Percentiles rank a stretch among this genome's conserved stretches.
These are phyloP conservation scores for Ivindomyrus marchei DNA, from an alignment of 2,113 vertebrate genomes.

Conservation along the genomic window DNA sequence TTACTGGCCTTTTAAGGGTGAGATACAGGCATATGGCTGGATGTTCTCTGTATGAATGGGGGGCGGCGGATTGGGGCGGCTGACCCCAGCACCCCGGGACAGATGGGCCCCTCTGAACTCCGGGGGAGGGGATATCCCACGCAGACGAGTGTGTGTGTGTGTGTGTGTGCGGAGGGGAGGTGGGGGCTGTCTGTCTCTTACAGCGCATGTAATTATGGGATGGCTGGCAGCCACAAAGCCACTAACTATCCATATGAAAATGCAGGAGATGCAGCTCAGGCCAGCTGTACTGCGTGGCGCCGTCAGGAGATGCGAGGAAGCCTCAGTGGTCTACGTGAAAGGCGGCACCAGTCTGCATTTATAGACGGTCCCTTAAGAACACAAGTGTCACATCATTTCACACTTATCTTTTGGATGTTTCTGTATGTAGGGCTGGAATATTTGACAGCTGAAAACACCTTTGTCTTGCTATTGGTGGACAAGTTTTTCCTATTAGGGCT, in stretches of 20 bases:
- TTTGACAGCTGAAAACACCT: neutral
- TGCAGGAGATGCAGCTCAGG: neutral
- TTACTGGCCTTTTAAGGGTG: neutral
- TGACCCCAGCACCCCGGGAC: conserved; percentile 10
- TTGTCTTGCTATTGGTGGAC: neutral
- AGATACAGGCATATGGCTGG: neutral
- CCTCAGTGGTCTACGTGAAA: neutral
- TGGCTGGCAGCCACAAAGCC: neutral
- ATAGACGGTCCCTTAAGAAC: neutral
- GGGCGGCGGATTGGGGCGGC: neutral
- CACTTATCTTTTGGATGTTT: neutral
- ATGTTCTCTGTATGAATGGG: neutral
- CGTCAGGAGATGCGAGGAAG: neutral
- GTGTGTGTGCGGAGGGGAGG: neutral
- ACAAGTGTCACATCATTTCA: neutral
- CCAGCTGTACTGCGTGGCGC: neutral
- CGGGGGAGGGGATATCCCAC: neutral
- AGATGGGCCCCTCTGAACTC: neutral
- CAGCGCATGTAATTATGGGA: conserved; percentile 2
- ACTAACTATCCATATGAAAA: neutral
- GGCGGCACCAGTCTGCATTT: neutral
- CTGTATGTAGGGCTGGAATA: neutral
- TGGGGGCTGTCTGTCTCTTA: neutral
- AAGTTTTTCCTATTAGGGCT: neutral
- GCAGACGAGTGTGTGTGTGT: neutral